Evolutionary conservation across 2,113 vertebrate genomes (phyloP).

Genomic region (Macaca nemestrina): DNA sequence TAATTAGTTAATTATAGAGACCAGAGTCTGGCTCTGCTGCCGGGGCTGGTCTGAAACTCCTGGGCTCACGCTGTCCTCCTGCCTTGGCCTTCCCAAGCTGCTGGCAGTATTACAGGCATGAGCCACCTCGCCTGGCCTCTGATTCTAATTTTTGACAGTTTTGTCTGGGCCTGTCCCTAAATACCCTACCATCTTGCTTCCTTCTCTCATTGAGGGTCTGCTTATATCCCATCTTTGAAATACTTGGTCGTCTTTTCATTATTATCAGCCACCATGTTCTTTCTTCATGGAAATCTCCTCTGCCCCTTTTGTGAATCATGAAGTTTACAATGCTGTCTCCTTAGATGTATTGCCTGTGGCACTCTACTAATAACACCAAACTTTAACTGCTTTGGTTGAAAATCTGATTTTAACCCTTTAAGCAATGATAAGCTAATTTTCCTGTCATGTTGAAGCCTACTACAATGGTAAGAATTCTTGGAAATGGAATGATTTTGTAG

Average conservation of each 20-base stretch:
- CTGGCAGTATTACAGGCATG: no score
- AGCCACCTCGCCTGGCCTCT: no score
- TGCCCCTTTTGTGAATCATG: not conserved
- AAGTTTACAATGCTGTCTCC: not conserved
- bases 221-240: not conserved
- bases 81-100: no score
- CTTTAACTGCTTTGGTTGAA: not conserved
- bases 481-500: not conserved
- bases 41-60: no score
- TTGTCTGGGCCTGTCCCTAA: not conserved
- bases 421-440: not conserved
- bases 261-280: not conserved
- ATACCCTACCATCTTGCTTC: not conserved
- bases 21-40: no score
- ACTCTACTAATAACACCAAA: not conserved
- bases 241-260: not conserved
- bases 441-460: not conserved
- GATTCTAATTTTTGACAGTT: not conserved
- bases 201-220: not conserved
- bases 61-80: no score
- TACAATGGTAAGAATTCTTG: slow-evolving; percentile 12
- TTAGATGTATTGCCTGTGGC: not conserved
- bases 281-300: not conserved
- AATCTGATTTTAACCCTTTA: slow-evolving; percentile 17
- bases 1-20: no score